Evolutionary conservation across 2,888 invertebrate genomes (phyloP), one percentile per base, ranked within the genome.

Genomic region (Brachypalpus laphriformis): DNA sequence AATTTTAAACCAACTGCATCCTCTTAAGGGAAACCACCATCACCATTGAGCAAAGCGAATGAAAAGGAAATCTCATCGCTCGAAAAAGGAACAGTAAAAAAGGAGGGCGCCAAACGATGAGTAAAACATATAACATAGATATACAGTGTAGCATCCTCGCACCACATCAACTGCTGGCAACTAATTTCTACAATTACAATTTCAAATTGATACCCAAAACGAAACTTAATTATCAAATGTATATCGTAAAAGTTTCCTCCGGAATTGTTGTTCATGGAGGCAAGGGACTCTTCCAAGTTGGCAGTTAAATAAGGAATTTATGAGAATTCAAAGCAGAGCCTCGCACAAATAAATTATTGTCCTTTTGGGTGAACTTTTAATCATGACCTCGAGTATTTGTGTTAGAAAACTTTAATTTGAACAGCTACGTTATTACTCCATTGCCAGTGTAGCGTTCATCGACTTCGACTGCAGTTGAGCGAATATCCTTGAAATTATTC

Each of bases 1-100:
- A 81, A 75, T 81, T 75, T 81, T 37, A 75, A 75, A 56, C 75
- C 68, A 75, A 68, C 59, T 74, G 61, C 75, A 75, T 75, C 37
- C 54, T 68, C 45, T 74, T 42, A 57, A 42, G 22, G 28, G n/a
- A 14, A 57, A 66, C 74, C 66, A 22, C 59, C 42, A 51, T 57
- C 31, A 1, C 34, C 54, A 42, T 25, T 25, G 22, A 20, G 8
- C 5, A 28, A 28, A 14, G 28, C 8, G 8, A 18, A 45, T 3
- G 6, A 45, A 16, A 45, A 61, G 59, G 6, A 42, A 9, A 42
- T 45, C 28, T 28, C 25, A 37, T 14, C 37, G n/a, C 11, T n/a
- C 34, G 1, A 63, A 16, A 45, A 45, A 16, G 16, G 7, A 34
- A n/a, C 11, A 3, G 31, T 28, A 34, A 20, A 34, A 20, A n/a